These are phyloP conservation scores for Bradypodion ventrale DNA, from an alignment of 2,797 vertebrate species.

Conservation along the genomic window DNA sequence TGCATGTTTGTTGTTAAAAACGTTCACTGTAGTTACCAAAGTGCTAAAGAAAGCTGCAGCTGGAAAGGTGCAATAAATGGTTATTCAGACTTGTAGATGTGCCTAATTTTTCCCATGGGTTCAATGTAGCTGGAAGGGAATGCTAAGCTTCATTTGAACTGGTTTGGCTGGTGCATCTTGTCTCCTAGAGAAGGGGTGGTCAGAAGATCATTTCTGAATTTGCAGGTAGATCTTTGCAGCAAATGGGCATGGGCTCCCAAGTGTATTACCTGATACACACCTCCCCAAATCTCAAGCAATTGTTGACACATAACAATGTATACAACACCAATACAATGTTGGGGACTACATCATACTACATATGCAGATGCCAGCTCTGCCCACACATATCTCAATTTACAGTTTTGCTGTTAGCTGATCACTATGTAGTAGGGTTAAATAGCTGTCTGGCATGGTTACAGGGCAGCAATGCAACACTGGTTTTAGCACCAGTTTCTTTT, in stretches of 20 bases:
- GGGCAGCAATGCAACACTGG: no score
- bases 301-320: no score
- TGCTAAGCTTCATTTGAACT: neutral
- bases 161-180: neutral
- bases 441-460: no score
- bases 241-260: neutral
- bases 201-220: neutral
- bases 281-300: no score
- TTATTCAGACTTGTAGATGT: slow-evolving; percentile 23
- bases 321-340: no score
- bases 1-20: neutral
- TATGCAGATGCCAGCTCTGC: no score
- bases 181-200: neutral
- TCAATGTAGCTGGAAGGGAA: slow-evolving; percentile 13
- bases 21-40: neutral
- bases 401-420: no score
- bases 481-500: no score
- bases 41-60: neutral
- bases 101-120: slow-evolving; percentile 41
- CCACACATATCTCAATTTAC: no score
- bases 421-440: no score
- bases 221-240: neutral
- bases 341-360: no score
- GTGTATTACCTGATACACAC: neutral
- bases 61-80: neutral